A percentile compares a stretch with the other conserved stretches of the same genome.
phyloP scores from a whole-genome alignment of 2,797 vertebrate species.

The Pangasius sanitwongsei region DNA sequence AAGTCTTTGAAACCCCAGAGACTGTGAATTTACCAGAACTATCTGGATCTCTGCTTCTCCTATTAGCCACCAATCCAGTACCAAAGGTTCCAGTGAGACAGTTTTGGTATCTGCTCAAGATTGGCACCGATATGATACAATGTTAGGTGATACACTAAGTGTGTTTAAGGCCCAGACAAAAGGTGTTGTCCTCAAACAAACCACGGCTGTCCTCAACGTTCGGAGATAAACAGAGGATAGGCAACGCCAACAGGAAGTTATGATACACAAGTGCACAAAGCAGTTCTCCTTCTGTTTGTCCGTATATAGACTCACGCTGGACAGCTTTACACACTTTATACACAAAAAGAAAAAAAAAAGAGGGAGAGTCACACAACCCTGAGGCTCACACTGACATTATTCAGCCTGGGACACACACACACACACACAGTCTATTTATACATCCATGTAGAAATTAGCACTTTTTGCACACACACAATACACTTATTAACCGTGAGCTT shows the following conservation, averaged over 20 bases:
- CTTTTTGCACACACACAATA: constrained; percentile 13
- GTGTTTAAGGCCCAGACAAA: not conserved
- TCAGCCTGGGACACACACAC: constrained; percentile 44
- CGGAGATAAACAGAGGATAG: not conserved
- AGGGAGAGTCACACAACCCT: constrained; percentile 39
- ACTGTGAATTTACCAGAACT: not conserved
- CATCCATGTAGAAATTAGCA: constrained; percentile 5
- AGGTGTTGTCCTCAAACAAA: not conserved
- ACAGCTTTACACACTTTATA: not conserved
- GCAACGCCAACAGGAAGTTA: no score
- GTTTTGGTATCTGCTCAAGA: not conserved
- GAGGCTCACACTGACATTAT: constrained; percentile 64
- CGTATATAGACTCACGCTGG: not conserved
- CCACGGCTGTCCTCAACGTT: not conserved
- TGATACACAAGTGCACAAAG: not conserved
- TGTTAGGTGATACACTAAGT: not conserved
- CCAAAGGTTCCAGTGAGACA: not conserved
- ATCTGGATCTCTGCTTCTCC: not conserved
- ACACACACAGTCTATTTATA: constrained; percentile 26
- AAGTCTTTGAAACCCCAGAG: not conserved
- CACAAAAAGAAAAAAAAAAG: constrained; percentile 10
- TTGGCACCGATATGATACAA: not conserved
- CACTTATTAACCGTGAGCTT: constrained; percentile 1
- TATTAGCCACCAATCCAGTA: not conserved
- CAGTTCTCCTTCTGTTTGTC: not conserved